Conservation (phyloP, 2,113 vertebrate genomes). For the Cairina moschata region DNA sequence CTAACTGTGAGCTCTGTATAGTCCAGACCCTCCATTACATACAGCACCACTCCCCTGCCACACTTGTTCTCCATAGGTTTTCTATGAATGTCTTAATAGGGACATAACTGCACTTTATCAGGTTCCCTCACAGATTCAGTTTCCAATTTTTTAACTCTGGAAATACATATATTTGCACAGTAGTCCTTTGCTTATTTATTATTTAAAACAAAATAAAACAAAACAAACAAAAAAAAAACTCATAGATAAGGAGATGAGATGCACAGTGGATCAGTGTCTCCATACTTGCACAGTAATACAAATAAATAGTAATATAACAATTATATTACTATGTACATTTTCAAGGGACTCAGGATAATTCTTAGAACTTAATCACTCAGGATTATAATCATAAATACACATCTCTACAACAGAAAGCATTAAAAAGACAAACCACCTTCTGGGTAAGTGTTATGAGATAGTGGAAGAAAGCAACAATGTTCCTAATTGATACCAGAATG, state of each 20-base stretch:
- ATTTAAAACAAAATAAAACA: neutral
- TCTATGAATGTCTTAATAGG: neutral
- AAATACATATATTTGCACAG: neutral
- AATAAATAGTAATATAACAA: neutral
- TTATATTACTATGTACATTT: neutral
- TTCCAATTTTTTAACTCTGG: neutral
- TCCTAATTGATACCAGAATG: conserved; percentile 1
- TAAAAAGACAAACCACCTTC: conserved; percentile 4
- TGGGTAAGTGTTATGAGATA: neutral
- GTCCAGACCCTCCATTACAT: no score
- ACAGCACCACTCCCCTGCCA: no score
- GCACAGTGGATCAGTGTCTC: neutral
- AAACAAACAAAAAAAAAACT: neutral
- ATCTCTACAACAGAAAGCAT: conserved; percentile 1
- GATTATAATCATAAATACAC: conserved; percentile 1
- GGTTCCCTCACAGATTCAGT: neutral
- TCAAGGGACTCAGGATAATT: neutral
- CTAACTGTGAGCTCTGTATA: no score
- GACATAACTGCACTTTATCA: no score
- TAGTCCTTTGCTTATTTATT: neutral
- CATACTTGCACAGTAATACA: neutral
- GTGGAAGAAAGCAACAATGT: conserved; percentile 20
- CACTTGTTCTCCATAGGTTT: neutral
- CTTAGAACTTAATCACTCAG: neutral
- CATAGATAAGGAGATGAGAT: neutral